Base-by-base conservation (phyloP, 2,888 invertebrate species). In the Anoplius nigerrimus region DNA sequence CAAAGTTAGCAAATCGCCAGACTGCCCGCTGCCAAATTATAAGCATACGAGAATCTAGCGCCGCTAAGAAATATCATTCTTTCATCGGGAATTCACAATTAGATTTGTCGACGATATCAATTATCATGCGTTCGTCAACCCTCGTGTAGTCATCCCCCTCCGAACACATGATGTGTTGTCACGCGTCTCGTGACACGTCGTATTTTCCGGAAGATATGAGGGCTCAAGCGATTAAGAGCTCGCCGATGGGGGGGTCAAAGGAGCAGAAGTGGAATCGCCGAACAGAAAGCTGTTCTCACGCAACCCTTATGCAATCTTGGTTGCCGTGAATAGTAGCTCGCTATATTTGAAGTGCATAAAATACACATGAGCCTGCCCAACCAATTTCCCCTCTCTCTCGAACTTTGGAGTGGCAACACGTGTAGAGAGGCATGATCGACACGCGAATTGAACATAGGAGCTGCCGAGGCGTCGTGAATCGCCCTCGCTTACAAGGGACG, bases 391-490 rank as follows among this genome's bases (percentile, higher is more conserved):
- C 8, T 22, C 52, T 11, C 8, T 6, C 22, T 21, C 22, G 8
- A 4, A 21, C 15, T 52, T 5, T 13, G 53, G 67, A 77, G 69
- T 71, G 74, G 62, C 66, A 65, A 77, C 78, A 77, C 77, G 74
- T 75, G 77, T 71, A 75, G 59, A 75, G 59, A 62, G 60, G n/a
- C 2, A 34, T 20, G 27, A 52, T 21, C 27, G 27, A 13, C 42
- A 51, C 34, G 61, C 72, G 67, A 62, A 62, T 67, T 60, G 63
- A 53, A 75, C 75, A 69, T 57, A 69, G 67, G 75, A 74, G 62
- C n/a, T n/a, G n/a, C 69, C 71, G 70, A 66, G 71, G 68, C 62
- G 67, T 71, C 54, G 66, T 22, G 24, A 6, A 42, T 21, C 21
- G 16, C 22, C 43, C 24, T 18, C 22, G 46, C 45, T 24, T 20